Evolutionary conservation across 2,113 vertebrate genomes (phyloP).

Genomic region (Forbesichthys papilliferus): DNA sequence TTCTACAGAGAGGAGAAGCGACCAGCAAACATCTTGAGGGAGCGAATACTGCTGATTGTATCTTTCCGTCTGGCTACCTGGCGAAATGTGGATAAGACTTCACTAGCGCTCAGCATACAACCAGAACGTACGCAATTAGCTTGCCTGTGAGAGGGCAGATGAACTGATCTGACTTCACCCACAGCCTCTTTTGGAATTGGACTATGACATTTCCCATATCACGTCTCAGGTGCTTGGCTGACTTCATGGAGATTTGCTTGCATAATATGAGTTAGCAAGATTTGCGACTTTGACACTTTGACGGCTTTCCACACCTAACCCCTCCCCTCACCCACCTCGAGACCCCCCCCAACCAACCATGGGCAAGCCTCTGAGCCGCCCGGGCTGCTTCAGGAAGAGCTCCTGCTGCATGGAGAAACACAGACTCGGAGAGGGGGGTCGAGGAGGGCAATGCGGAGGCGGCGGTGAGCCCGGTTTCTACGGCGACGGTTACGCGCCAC

Average conservation of each 20-base stretch:
- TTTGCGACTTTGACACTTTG: slow-evolving; percentile 47
- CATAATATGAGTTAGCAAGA: too few species aligned
- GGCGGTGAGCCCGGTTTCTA: slow-evolving; percentile 84
- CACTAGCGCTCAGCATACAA: slow-evolving; percentile 43
- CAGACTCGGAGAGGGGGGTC: slow-evolving; percentile 83
- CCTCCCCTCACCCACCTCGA: slow-evolving; percentile 56
- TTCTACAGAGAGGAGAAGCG: slow-evolving; percentile 39
- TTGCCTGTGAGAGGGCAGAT: slow-evolving; percentile 7
- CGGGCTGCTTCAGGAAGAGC: slow-evolving; percentile 94
- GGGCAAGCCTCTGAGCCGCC: slow-evolving; percentile 97
- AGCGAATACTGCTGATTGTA: slow-evolving; percentile 36
- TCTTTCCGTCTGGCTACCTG: slow-evolving; percentile 33
- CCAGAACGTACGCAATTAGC: slow-evolving; percentile 24
- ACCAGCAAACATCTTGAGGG: slow-evolving; percentile 38
- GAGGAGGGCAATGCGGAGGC: slow-evolving; percentile 83
- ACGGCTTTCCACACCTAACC: slow-evolving; percentile 44
- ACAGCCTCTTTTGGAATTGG: not conserved
- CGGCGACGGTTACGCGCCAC: slow-evolving; percentile 94
- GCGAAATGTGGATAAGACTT: slow-evolving; percentile 37
- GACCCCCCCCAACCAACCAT: slow-evolving; percentile 71
- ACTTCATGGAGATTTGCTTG: too few species aligned
- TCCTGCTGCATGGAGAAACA: slow-evolving; percentile 91
- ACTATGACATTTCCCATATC: not conserved
- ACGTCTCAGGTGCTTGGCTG: too few species aligned
- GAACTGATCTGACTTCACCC: slow-evolving; percentile 23